Base-by-base conservation (phyloP, 2,888 invertebrate species). In the Chrysolina americana region DNA sequence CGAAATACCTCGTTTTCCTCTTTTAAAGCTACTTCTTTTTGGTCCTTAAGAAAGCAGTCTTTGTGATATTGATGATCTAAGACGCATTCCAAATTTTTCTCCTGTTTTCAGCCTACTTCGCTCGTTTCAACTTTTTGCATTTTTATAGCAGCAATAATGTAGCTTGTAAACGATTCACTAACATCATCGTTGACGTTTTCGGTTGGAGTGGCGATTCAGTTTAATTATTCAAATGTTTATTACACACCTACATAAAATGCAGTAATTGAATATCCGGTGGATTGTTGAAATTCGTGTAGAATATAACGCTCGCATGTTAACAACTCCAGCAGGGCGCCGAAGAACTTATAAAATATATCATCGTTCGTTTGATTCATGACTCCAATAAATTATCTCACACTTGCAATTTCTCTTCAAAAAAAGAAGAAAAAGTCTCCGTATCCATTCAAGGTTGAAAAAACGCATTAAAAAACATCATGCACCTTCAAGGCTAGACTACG, bases 301-400 rank as follows among this genome's bases (percentile, higher is more conserved):
- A 63, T 75, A 76, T 73, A 75, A 74, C 73, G 76, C 68, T 74
- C 73, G 78, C 78, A 78, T 78, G 78, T 76, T 72, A 76, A 78
- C 74, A 78, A 72, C 66, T 75, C 68, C 78, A 68, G 78, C 76
- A 70, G 78, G 78, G 75, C 62, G 76, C 70, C 76, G 68, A 76
- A 73, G 71, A 75, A 78, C 75, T 74, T 28, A 75, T 77, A 73
- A 77, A 71, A 76, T 75, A 71, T 73, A 64, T 70, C 74, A 74
- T 69, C 70, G 66, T 73, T 77, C 59, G 41, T 15, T 48, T 36
- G 41, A 56, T 68, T 64, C 68, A 63, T 36, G 56, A 62, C 65
- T 65, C 50, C 68, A 50, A 78, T 76, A 71, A 73, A 71, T 76
- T 65, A 74, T 68, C 73, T 74, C 69, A 68, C 69, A 74, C 74